Conservation (phyloP, 2,888 invertebrate genomes). For the Pristionchus arcanus region DNA sequence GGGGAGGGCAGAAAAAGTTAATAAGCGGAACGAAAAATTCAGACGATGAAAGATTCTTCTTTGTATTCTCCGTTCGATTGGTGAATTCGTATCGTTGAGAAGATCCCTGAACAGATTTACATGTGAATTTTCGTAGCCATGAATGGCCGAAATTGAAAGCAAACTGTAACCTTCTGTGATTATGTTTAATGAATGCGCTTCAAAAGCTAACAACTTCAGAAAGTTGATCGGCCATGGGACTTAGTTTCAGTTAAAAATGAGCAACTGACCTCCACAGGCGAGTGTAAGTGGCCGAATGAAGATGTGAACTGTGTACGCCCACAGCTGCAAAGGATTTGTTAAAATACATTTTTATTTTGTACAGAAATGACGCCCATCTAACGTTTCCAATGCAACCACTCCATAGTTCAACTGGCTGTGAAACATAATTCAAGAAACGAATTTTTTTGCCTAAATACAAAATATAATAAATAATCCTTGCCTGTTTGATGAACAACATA, state of each 20-base stretch:
- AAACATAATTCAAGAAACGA: background rate
- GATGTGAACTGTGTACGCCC: constrained; percentile 29
- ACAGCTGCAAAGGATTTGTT: constrained; percentile 36
- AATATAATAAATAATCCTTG: background rate
- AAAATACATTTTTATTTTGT: too few relatives aligned
- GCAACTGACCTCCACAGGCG: constrained; percentile 25
- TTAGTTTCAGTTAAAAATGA: too few relatives aligned
- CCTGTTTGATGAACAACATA: constrained; percentile 46
- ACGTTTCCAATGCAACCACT: background rate
- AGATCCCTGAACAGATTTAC: background rate
- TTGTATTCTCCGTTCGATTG: constrained; percentile 11
- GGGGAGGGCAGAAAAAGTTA: background rate
- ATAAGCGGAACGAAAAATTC: background rate
- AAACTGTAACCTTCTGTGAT: too few relatives aligned
- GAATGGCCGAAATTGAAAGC: background rate
- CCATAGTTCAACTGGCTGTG: background rate
- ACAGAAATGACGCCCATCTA: too few relatives aligned
- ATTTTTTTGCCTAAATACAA: background rate
- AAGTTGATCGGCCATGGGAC: too few relatives aligned
- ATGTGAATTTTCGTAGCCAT: background rate
- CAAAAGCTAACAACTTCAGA: too few relatives aligned
- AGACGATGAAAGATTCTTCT: constrained; percentile 46
- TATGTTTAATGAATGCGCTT: too few relatives aligned
- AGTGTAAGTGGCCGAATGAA: constrained; percentile 12
- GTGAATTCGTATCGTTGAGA: constrained; percentile 54